Conservation (phyloP, 2,797 vertebrate genomes). For the Tadarida brasiliensis region DNA sequence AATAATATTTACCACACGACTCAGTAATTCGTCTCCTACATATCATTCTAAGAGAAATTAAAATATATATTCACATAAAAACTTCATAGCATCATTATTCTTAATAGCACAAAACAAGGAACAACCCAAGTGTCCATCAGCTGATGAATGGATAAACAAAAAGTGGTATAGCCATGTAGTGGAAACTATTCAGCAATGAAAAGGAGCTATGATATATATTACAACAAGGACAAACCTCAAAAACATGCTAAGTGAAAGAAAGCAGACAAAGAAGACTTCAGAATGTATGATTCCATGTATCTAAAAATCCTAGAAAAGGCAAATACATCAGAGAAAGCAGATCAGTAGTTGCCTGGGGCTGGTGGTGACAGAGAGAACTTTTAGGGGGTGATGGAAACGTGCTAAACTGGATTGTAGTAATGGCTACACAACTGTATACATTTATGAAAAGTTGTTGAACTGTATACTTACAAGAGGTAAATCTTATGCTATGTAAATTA, state of each 20-base stretch:
- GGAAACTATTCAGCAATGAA: constrained; percentile 9
- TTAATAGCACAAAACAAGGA: background rate
- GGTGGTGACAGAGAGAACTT: background rate
- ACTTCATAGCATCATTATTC: constrained; percentile 31
- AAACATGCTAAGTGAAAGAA: constrained; percentile 16
- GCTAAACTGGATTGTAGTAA: background rate
- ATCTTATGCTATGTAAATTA: constrained; percentile 37
- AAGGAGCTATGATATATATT: background rate
- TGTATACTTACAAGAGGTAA: background rate
- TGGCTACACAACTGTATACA: background rate
- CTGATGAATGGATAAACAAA: constrained; percentile 24
- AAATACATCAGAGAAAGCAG: constrained; percentile 15
- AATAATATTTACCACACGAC: background rate
- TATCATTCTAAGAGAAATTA: constrained; percentile 61
- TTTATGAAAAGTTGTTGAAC: constrained; percentile 19
- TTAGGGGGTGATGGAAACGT: background rate
- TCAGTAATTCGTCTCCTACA: background rate
- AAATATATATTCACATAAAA: constrained; percentile 25
- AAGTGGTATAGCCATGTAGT: background rate
- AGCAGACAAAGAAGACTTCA: constrained; percentile 38
- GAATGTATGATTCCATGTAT: background rate
- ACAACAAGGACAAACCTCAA: background rate
- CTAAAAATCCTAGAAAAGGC: constrained; percentile 47
- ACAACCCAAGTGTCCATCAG: background rate
- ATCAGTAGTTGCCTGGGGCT: background rate